phyloP scores from a whole-genome alignment of 2,113 vertebrate species.

The Agapornis roseicollis region DNA sequence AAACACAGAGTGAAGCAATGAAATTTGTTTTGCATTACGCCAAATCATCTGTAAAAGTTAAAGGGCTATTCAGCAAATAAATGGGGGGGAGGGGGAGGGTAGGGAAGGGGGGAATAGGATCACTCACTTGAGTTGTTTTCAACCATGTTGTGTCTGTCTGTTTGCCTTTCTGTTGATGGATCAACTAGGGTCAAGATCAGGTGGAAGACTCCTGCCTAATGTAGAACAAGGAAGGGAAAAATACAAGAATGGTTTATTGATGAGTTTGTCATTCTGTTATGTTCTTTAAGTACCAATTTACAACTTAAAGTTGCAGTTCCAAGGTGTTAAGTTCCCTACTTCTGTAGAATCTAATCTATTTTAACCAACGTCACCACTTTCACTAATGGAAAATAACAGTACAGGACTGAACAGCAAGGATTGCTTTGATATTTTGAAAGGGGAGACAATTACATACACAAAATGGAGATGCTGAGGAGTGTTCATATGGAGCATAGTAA shows the following conservation, averaged over 20 bases:
- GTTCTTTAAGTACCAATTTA: not conserved
- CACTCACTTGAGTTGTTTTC: not conserved
- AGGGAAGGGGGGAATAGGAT: not conserved
- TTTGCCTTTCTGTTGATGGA: not conserved
- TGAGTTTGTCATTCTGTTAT: not conserved
- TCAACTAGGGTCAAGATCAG: not conserved
- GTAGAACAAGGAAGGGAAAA: not conserved
- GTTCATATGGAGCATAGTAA: not conserved
- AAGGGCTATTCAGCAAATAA: not conserved
- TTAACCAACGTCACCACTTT: not conserved
- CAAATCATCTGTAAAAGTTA: not conserved
- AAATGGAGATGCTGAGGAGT: not conserved
- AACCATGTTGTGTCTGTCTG: not conserved
- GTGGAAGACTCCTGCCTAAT: not conserved
- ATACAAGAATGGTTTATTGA: not conserved
- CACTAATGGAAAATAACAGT: not conserved
- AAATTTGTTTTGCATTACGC: not conserved
- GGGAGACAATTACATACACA: not conserved
- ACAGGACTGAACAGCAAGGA: not conserved
- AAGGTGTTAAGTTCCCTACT: not conserved
- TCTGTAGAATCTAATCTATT: not conserved
- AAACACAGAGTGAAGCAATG: not conserved
- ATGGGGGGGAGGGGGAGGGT: not conserved
- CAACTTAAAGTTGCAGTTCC: not conserved
- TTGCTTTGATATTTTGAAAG: fast-evolving